Evolutionary conservation across 2,888 invertebrate genomes (phyloP).

Genomic region (Pachycephus smyrnensis): DNA sequence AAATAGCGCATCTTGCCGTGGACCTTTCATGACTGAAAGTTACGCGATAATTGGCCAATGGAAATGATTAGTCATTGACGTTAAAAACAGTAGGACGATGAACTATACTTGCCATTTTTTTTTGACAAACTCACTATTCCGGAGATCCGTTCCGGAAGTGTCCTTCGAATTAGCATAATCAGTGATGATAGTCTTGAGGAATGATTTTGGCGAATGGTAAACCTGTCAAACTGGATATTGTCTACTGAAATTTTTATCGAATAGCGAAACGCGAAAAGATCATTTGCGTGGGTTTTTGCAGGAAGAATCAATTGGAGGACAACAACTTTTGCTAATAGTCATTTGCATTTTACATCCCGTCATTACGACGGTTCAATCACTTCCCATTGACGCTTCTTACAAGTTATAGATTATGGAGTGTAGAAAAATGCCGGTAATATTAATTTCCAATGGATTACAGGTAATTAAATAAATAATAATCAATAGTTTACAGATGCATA

Average conservation of each 20-base stretch:
- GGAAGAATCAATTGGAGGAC: neutral
- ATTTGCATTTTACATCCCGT: neutral
- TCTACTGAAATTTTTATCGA: neutral
- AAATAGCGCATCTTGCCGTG: conserved; percentile 27
- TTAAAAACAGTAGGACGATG: neutral
- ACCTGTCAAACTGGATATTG: neutral
- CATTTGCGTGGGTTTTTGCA: neutral
- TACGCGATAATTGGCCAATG: neutral
- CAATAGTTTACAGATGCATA: neutral
- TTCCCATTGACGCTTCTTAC: neutral
- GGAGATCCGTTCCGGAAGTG: neutral
- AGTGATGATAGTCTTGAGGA: neutral
- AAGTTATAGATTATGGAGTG: neutral
- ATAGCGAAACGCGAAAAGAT: neutral
- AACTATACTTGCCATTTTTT: neutral
- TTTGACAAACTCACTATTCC: neutral
- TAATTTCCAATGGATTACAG: no score
- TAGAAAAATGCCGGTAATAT: neutral
- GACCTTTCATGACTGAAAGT: neutral
- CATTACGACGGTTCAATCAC: neutral
- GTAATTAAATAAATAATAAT: neutral
- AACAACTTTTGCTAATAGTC: neutral
- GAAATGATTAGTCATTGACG: neutral
- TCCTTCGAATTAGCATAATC: neutral
- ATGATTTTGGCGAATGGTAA: neutral